Conservation (phyloP, 2,113 vertebrate genomes). For the Oreochromis spilurus region DNA sequence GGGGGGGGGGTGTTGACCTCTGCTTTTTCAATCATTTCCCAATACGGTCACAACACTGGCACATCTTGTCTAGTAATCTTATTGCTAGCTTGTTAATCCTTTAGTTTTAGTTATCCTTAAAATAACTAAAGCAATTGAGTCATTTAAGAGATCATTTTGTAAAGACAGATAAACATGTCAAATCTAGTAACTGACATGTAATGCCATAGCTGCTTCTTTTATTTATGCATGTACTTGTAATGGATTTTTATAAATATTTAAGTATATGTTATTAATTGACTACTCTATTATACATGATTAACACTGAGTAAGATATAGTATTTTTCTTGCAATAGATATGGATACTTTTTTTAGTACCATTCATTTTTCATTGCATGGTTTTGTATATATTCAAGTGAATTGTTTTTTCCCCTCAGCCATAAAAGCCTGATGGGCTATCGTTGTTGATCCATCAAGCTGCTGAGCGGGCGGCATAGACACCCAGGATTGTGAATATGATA, state of each 20-base stretch:
- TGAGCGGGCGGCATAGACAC: neutral
- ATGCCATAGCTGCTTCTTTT: neutral
- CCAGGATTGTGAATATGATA: neutral
- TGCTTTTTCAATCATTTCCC: neutral
- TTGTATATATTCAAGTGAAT: neutral
- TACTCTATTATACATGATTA: neutral
- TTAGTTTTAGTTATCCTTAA: too few relatives aligned
- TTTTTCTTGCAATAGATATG: neutral
- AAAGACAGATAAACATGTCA: neutral
- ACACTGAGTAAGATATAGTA: neutral
- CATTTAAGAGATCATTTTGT: neutral
- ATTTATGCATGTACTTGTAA: neutral
- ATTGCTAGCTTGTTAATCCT: neutral
- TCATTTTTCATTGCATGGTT: fast-evolving
- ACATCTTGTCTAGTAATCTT: neutral
- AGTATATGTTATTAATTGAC: neutral
- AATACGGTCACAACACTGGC: neutral
- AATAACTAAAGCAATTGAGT: neutral
- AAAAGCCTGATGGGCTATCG: neutral
- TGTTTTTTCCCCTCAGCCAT: neutral
- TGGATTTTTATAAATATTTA: neutral
- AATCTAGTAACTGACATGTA: neutral
- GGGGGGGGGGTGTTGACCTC: neutral
- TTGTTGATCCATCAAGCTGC: neutral
- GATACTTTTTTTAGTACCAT: neutral